Evolutionary conservation across 2,113 vertebrate species (phyloP).

Genomic region (Psilopsiagon aurifrons): DNA sequence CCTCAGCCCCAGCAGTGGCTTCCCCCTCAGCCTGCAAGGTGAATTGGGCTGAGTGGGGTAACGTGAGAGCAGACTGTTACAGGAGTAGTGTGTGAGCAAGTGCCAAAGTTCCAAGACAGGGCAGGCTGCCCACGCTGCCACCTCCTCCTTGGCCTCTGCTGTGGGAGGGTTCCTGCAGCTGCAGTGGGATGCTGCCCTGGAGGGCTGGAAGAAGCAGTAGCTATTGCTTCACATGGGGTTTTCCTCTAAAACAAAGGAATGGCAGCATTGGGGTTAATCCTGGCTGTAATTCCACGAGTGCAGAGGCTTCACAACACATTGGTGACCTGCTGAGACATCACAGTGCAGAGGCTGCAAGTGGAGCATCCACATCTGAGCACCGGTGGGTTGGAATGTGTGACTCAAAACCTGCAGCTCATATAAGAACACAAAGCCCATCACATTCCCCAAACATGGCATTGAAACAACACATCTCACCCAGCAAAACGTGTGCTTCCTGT

Average conservation of each 20-base stretch:
- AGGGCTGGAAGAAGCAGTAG: background rate
- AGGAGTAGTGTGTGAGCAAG: background rate
- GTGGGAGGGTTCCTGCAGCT: background rate
- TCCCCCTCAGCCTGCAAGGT: background rate
- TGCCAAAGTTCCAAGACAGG: background rate
- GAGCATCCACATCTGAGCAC: rapidly evolving
- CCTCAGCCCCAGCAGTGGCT: background rate
- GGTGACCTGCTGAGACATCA: background rate
- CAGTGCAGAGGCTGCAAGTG: rapidly evolving
- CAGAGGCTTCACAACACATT: rapidly evolving
- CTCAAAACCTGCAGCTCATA: background rate
- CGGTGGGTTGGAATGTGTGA: rapidly evolving
- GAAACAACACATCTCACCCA: background rate
- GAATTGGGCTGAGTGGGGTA: background rate
- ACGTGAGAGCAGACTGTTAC: background rate
- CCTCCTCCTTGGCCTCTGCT: background rate
- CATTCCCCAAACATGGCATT: background rate
- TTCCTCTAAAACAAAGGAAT: background rate
- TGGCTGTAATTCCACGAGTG: rapidly evolving
- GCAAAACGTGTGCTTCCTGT: rapidly evolving
- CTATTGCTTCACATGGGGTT: background rate
- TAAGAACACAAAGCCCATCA: rapidly evolving
- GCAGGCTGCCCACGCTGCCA: rapidly evolving
- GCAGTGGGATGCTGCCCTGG: background rate
- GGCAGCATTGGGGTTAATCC: background rate